A percentile compares a stretch with the other conserved stretches of the same genome.
Conservation (phyloP, 2,797 vertebrate species). For the Hydrocynus forskahlii region DNA sequence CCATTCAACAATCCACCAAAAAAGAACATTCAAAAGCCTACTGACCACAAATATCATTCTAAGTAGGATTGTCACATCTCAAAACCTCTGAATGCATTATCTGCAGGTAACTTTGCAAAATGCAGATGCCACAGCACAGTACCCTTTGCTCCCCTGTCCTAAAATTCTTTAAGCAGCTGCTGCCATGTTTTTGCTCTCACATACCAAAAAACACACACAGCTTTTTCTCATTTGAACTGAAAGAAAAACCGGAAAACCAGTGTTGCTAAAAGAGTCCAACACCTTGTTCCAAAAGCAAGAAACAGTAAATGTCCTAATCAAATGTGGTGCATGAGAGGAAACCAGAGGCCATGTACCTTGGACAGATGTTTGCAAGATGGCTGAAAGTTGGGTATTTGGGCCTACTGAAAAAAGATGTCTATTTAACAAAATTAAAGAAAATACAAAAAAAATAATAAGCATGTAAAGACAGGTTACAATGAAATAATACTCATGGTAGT, state of each 20-base stretch:
- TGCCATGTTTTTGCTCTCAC: constrained; percentile 65
- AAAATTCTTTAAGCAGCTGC: constrained; percentile 67
- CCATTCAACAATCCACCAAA: constrained; percentile 52
- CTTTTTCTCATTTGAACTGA: constrained; percentile 78
- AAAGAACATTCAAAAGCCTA: background rate
- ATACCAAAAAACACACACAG: constrained; percentile 56
- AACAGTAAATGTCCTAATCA: constrained; percentile 83
- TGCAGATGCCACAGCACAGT: constrained; percentile 62
- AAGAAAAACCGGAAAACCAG: constrained; percentile 87
- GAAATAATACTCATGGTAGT: background rate
- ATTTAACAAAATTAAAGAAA: background rate
- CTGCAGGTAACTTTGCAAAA: constrained; percentile 56
- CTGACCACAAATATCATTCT: background rate
- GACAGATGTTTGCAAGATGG: constrained; percentile 74
- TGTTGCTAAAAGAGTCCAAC: constrained; percentile 82
- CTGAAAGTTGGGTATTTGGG: constrained; percentile 12
- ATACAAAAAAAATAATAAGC: background rate
- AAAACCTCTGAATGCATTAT: background rate
- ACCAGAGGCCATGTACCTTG: constrained; percentile 73
- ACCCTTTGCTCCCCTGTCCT: constrained; percentile 53
- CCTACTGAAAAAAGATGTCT: background rate
- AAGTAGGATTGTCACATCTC: background rate
- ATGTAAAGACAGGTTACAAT: background rate
- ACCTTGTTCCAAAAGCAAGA: constrained; percentile 82
- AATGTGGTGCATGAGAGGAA: constrained; percentile 83